A percentile compares a stretch with the other conserved stretches of the same genome.
These are phyloP conservation scores for Leguminivora glycinivorella DNA, from an alignment of 1,140 invertebrate genomes.

Conservation along the genomic window DNA sequence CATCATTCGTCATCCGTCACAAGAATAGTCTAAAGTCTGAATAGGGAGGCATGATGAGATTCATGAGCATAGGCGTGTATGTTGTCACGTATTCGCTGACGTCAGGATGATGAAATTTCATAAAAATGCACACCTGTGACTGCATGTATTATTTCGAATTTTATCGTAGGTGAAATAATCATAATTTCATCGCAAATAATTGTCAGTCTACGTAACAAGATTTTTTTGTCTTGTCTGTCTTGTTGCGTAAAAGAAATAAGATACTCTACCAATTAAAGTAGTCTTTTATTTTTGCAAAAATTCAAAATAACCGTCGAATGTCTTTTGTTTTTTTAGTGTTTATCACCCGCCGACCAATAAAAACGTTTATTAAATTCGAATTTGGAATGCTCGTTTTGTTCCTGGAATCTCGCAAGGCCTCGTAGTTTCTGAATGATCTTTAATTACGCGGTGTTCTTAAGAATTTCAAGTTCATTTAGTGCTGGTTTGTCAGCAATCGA, in stretches of 20 bases:
- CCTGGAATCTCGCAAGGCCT: background rate
- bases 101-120: constrained; percentile 23
- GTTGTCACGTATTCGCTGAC: constrained; percentile 14
- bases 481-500: background rate
- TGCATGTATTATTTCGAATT: background rate
- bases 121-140: background rate
- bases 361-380: constrained; percentile 53
- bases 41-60: constrained; percentile 10
- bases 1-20: constrained; percentile 24
- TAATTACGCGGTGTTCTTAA: background rate
- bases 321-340: background rate
- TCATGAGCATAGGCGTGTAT: background rate
- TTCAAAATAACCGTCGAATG: background rate
- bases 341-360: constrained; percentile 16
- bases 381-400: constrained; percentile 39
- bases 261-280: constrained; percentile 31
- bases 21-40: constrained; percentile 21
- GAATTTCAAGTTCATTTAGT: background rate
- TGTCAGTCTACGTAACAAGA: background rate
- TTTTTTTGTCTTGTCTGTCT: background rate
- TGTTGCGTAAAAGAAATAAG: constrained; percentile 29
- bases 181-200: constrained; percentile 1
- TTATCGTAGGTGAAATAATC: background rate
- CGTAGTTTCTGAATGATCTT: background rate
- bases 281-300: background rate